Percentiles rank a stretch among this genome's conserved stretches.
phyloP scores from a whole-genome alignment of 2,113 vertebrate genomes.

The Riparia riparia region DNA sequence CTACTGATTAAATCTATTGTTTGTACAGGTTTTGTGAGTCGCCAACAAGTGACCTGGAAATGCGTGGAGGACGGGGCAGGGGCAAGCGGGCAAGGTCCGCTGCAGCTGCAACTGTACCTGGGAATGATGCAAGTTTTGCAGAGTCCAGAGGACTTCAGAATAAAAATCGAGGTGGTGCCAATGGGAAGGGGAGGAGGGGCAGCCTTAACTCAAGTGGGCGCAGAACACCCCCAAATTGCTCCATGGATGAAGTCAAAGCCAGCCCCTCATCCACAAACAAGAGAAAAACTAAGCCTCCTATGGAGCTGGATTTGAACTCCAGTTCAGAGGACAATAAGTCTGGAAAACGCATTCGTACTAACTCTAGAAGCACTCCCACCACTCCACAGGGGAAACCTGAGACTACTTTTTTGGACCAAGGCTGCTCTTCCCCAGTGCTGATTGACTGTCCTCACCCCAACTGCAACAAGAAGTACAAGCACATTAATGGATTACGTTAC shows the following conservation, averaged over 20 bases:
- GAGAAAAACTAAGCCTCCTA: conserved; percentile 91
- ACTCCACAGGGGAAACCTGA: conserved; percentile 94
- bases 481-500: conserved; percentile 97
- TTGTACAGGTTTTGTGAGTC: conserved; percentile 94
- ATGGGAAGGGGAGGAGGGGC: conserved; percentile 91
- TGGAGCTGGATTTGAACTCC: conserved; percentile 92
- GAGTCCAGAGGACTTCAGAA: conserved; percentile 90
- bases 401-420: conserved; percentile 91
- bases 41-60: conserved; percentile 93
- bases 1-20: conserved; percentile 16
- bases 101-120: conserved; percentile 79
- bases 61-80: conserved; percentile 90
- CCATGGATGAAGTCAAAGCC: conserved; percentile 91
- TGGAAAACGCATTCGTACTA: conserved; percentile 91
- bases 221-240: conserved; percentile 89
- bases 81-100: conserved; percentile 90
- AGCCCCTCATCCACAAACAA: conserved; percentile 86
- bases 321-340: conserved; percentile 89
- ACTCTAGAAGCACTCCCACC: conserved; percentile 94
- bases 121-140: conserved; percentile 80
- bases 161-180: conserved; percentile 90
- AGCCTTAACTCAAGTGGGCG: conserved; percentile 92
- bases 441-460: conserved; percentile 98
- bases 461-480: conserved; percentile 99
- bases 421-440: conserved; percentile 92